Percentiles rank a stretch among this genome's conserved stretches.
Conservation (phyloP, 2,797 vertebrate species). For the Kryptopterus vitreolus region DNA sequence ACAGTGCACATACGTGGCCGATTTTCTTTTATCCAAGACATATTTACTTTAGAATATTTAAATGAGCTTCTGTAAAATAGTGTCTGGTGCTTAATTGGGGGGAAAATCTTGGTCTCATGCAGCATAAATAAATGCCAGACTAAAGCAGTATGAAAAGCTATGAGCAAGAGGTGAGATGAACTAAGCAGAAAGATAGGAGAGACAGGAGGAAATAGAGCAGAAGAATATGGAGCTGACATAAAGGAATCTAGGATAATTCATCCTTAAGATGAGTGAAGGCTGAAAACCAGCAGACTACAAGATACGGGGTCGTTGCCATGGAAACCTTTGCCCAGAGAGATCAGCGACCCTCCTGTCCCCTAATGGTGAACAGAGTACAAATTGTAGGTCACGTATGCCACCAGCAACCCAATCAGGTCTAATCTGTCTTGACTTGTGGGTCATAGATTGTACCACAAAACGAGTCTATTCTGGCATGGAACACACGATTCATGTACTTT, state of each 20-base stretch:
- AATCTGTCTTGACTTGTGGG: slow-evolving; percentile 69
- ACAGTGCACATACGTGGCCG: background rate
- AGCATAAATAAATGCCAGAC: slow-evolving; percentile 29
- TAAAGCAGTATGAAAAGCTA: slow-evolving; percentile 26
- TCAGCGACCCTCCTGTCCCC: slow-evolving; percentile 58
- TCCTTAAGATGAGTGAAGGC: slow-evolving; percentile 70
- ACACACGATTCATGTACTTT: slow-evolving; percentile 37
- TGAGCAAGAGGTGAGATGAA: slow-evolving; percentile 27
- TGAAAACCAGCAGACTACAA: slow-evolving; percentile 74
- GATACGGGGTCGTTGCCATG: slow-evolving; percentile 78
- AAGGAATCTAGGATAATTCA: slow-evolving; percentile 72
- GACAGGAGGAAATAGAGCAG: slow-evolving; percentile 77
- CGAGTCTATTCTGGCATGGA: slow-evolving; percentile 56
- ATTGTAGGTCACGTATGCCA: slow-evolving; percentile 78
- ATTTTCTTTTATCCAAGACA: background rate
- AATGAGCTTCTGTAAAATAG: background rate
- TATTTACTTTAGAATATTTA: background rate
- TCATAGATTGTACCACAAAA: slow-evolving; percentile 67
- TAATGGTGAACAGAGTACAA: slow-evolving; percentile 61
- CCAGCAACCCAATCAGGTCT: slow-evolving; percentile 63
- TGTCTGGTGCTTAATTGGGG: background rate
- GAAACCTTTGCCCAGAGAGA: slow-evolving; percentile 76
- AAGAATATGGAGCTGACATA: slow-evolving; percentile 77
- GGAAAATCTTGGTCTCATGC: slow-evolving; percentile 15
- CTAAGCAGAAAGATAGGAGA: slow-evolving; percentile 19